phyloP scores from a whole-genome alignment of 2,797 vertebrate genomes.

The Syngnathus acus region DNA sequence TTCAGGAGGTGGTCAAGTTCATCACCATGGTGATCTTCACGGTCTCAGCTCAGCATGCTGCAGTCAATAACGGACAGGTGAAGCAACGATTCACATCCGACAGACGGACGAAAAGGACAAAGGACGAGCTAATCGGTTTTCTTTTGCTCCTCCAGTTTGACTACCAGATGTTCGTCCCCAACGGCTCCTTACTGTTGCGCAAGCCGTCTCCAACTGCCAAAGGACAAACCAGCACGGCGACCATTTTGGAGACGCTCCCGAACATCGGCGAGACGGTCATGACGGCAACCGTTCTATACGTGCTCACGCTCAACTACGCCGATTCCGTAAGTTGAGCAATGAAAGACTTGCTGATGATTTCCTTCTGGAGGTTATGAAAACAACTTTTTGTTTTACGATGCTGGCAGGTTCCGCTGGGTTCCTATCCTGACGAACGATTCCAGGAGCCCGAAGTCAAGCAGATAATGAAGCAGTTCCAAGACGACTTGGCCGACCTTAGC shows the following conservation, averaged over 20 bases:
- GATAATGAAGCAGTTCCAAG: slow-evolving; percentile 53
- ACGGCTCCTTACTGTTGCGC: slow-evolving; percentile 54
- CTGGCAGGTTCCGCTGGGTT: slow-evolving; percentile 59
- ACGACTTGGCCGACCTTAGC: slow-evolving; percentile 49
- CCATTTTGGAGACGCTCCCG: slow-evolving; percentile 64
- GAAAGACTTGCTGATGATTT: too few species aligned
- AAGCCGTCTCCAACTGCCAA: slow-evolving; percentile 66
- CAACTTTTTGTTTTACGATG: neutral
- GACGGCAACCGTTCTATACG: slow-evolving; percentile 30
- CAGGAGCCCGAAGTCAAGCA: slow-evolving; percentile 37
- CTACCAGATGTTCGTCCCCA: slow-evolving; percentile 67
- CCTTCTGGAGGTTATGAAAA: too few species aligned
- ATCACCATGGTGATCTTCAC: slow-evolving; percentile 66
- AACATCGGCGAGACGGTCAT: slow-evolving; percentile 53
- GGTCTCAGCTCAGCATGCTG: slow-evolving; percentile 50
- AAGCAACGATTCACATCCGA: neutral
- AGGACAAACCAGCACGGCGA: slow-evolving; percentile 55
- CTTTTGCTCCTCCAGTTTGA: slow-evolving; percentile 57
- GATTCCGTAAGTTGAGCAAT: slow-evolving; percentile 51
- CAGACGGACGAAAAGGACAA: neutral
- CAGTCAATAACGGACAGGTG: slow-evolving; percentile 56
- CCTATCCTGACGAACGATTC: slow-evolving; percentile 61
- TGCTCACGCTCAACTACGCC: slow-evolving; percentile 54
- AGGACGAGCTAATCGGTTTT: neutral
- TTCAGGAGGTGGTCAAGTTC: slow-evolving; percentile 49